These are phyloP conservation scores for Torymus tubicola DNA, from an alignment of 2,888 invertebrate genomes.

Conservation along the genomic window DNA sequence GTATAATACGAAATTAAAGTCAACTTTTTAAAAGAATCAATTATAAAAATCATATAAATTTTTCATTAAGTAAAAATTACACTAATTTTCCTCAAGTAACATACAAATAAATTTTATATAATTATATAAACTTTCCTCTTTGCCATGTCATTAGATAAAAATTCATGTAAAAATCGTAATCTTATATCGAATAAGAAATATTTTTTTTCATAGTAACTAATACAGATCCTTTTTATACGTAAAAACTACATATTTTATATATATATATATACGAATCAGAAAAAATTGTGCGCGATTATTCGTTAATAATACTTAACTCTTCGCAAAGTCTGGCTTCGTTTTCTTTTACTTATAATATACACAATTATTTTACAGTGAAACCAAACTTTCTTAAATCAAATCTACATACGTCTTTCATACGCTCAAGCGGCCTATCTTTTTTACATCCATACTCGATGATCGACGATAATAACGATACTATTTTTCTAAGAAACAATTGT, in stretches of 20 bases:
- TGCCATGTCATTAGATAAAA: constrained; percentile 1
- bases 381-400: constrained; percentile 50
- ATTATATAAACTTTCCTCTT: constrained; percentile 41
- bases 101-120: constrained; percentile 44
- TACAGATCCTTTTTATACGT: constrained; percentile 50
- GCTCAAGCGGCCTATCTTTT: constrained; percentile 59
- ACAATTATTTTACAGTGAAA: constrained; percentile 56
- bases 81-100: constrained; percentile 34
- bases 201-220: constrained; percentile 44
- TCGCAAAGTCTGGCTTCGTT: constrained; percentile 52
- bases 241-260: constrained; percentile 46
- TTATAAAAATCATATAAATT: background rate
- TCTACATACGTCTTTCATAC: constrained; percentile 49
- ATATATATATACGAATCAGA: constrained; percentile 18
- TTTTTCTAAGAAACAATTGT: constrained; percentile 62
- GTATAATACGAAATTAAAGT: no score
- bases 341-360: constrained; percentile 51
- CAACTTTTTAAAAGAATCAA: background rate
- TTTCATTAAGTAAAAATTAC: constrained; percentile 1
- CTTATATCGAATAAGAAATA: constrained; percentile 20
- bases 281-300: constrained; percentile 55
- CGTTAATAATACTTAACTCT: constrained; percentile 56
- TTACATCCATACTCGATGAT: constrained; percentile 63
- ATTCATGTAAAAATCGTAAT: constrained; percentile 23
- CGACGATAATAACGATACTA: constrained; percentile 59